Evolutionary conservation across 2,888 invertebrate species (phyloP).

Genomic region (Masnerella sp.): DNA sequence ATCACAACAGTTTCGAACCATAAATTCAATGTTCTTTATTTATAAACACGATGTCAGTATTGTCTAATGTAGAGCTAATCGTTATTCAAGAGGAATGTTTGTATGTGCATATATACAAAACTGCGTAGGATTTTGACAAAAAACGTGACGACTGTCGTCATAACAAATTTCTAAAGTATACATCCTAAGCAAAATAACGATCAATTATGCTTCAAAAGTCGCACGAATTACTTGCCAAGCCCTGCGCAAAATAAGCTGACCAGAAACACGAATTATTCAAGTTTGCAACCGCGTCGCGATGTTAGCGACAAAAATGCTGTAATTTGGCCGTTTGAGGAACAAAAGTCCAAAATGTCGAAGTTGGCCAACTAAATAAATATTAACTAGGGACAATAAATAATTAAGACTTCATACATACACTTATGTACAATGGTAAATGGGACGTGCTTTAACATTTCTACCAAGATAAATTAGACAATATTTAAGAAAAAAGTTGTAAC

Average conservation of each 20-base stretch:
- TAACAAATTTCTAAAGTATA: no score
- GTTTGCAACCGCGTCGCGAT: no score
- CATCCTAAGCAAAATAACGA: no score
- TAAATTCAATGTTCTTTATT: slow-evolving; percentile 27
- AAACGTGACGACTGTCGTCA: no score
- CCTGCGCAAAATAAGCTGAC: no score
- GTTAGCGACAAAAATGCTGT: no score
- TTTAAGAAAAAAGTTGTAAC: no score
- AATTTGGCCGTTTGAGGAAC: slow-evolving; percentile 4
- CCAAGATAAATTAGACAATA: no score
- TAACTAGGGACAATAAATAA: slow-evolving; percentile 20
- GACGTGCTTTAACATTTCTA: no score
- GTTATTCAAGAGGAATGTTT: slow-evolving; percentile 41
- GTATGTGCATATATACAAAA: slow-evolving; percentile 46
- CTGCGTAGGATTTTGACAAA: slow-evolving; percentile 5
- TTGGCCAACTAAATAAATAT: slow-evolving; percentile 18
- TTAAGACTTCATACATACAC: slow-evolving; percentile 18
- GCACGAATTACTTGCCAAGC: no score
- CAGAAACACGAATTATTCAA: no score
- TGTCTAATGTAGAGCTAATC: slow-evolving; percentile 34
- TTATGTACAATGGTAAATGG: slow-evolving; percentile 35
- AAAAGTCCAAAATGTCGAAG: slow-evolving; percentile 6
- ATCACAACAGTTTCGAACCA: slow-evolving; percentile 39
- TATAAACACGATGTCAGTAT: slow-evolving; percentile 32
- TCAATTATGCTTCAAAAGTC: no score